These are phyloP conservation scores for Pelmatolapia mariae DNA, from an alignment of 2,113 vertebrate species.

Conservation along the genomic window DNA sequence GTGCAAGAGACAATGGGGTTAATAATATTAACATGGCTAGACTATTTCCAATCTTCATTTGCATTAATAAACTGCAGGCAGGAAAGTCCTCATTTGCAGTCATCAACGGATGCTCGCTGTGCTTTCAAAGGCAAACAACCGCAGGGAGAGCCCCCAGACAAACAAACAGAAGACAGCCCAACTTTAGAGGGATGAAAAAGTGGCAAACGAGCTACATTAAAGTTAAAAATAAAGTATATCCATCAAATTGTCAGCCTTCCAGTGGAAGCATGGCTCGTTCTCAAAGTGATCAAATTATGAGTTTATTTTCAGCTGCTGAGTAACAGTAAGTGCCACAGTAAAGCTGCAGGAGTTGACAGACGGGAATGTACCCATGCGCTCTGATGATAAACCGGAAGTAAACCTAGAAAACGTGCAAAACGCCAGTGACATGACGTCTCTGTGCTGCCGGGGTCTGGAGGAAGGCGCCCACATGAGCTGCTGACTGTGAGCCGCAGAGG, in stretches of 20 bases:
- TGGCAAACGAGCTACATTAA: background rate
- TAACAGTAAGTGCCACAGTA: background rate
- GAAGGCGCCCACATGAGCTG: slow-evolving; percentile 1
- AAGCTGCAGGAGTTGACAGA: background rate
- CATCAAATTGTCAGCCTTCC: background rate
- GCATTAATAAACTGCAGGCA: slow-evolving; percentile 12
- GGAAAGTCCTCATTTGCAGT: background rate
- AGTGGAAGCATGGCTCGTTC: background rate
- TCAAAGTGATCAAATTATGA: background rate
- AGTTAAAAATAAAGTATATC: background rate
- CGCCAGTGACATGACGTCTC: background rate
- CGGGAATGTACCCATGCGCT: background rate
- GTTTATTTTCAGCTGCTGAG: background rate
- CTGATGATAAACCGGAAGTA: background rate
- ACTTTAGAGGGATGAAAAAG: background rate
- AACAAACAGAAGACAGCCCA: background rate
- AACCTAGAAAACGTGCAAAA: background rate
- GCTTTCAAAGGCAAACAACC: background rate
- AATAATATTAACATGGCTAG: slow-evolving; percentile 22
- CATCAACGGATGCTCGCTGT: background rate
- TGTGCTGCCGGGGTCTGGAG: background rate
- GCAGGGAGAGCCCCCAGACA: background rate
- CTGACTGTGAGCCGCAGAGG: background rate
- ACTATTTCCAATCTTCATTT: slow-evolving; percentile 39
- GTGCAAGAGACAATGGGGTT: slow-evolving; percentile 5